Evolutionary conservation across 1,140 invertebrate species (phyloP).

Genomic region (Drosophila ficusphila): DNA sequence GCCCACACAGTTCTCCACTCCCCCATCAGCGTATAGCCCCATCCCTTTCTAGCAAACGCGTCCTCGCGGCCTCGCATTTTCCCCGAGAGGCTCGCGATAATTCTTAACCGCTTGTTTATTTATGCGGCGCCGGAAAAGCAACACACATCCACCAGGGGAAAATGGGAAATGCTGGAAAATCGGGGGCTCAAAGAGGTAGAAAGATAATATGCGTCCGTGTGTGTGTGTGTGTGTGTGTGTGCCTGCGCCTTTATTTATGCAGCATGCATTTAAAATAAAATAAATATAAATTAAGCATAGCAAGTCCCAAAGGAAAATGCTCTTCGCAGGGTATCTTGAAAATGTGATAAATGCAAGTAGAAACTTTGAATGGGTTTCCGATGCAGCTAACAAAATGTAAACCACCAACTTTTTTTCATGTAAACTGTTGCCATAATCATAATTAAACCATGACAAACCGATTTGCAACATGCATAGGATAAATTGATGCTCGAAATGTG

Average conservation of each 20-base stretch:
- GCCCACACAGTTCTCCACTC: neutral
- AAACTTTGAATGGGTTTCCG: neutral
- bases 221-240: constrained; percentile 16
- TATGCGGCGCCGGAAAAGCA: constrained; percentile 72
- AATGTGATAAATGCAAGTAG: neutral
- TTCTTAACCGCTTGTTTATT: constrained; percentile 80
- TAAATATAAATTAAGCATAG: constrained; percentile 80
- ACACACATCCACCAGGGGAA: constrained; percentile 21
- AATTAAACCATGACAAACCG: too few species aligned
- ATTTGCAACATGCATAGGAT: neutral
- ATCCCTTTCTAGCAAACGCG: neutral
- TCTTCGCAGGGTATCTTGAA: constrained; percentile 4
- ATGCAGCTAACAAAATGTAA: too few species aligned
- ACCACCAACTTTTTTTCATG: too few species aligned
- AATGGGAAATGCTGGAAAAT: neutral
- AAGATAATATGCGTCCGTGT: constrained; percentile 43
- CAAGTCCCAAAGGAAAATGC: constrained; percentile 17
- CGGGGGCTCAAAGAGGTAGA: constrained; percentile 36
- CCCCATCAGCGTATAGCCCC: constrained; percentile 9
- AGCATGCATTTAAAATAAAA: constrained; percentile 80
- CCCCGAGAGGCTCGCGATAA: constrained; percentile 57
- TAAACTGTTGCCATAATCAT: too few species aligned
- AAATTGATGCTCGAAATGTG: neutral
- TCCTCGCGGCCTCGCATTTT: neutral
- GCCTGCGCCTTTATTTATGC: constrained; percentile 70